phyloP scores from a whole-genome alignment of 2,113 vertebrate species.

The Myrmecobius fasciatus region DNA sequence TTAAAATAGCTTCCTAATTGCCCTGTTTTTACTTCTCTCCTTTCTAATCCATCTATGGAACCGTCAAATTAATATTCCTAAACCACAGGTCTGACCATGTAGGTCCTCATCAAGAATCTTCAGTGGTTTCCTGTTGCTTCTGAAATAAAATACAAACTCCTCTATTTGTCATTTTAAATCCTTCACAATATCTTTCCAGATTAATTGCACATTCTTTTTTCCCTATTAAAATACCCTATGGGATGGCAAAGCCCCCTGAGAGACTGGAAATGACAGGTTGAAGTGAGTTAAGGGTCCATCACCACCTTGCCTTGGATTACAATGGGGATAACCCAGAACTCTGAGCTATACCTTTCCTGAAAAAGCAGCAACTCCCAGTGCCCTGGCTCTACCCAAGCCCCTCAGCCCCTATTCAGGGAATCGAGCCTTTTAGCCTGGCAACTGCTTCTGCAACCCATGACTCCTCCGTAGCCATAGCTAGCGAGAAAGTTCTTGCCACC shows the following conservation, averaged over 20 bases:
- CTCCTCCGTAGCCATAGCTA: neutral
- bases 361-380: neutral
- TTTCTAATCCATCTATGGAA: neutral
- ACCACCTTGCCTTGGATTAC: neutral
- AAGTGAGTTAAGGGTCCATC: neutral
- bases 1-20: neutral
- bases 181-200: neutral
- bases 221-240: neutral
- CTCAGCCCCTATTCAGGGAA: neutral
- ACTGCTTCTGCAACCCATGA: neutral
- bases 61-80: neutral
- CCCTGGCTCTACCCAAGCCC: neutral
- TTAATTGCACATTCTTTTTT: neutral
- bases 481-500: neutral
- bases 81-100: neutral
- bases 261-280: neutral
- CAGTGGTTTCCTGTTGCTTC: neutral
- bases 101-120: neutral
- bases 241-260: neutral
- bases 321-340: neutral
- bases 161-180: neutral
- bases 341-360: neutral
- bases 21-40: neutral
- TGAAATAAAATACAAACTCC: neutral
- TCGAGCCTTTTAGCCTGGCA: neutral